Conservation (phyloP, 2,888 invertebrate species). For the Willowsia nigromaculata region DNA sequence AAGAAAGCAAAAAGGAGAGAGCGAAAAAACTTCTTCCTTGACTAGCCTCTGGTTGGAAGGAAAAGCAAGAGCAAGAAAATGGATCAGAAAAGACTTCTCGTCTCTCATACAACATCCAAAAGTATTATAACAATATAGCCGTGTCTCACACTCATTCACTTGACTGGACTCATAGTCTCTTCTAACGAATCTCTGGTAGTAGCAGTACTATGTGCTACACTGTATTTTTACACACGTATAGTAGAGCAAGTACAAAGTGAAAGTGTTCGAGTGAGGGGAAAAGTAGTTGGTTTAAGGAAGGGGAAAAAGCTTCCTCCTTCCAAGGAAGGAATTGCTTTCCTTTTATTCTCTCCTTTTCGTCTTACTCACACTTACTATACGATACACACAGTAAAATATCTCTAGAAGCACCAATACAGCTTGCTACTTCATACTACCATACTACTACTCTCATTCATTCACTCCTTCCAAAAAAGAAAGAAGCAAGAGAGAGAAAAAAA, state of each 20-base stretch:
- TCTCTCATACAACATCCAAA: constrained; percentile 27
- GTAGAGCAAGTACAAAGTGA: constrained; percentile 61
- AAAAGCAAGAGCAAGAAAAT: constrained; percentile 60
- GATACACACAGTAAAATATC: background rate
- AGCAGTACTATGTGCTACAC: background rate
- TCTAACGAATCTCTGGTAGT: background rate
- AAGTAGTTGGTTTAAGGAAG: constrained; percentile 71
- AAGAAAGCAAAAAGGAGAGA: constrained; percentile 45
- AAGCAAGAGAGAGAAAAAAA: background rate
- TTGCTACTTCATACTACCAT: background rate
- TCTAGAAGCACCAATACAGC: background rate
- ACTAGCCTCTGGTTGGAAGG: background rate
- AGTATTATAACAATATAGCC: constrained; percentile 17
- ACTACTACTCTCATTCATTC: constrained; percentile 62
- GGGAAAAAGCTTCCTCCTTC: constrained; percentile 69
- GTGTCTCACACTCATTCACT: constrained; percentile 31
- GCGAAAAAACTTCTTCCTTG: constrained; percentile 30
- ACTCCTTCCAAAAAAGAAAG: constrained; percentile 27
- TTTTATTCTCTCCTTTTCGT: constrained; percentile 60
- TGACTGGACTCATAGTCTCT: constrained; percentile 1
- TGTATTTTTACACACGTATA: background rate
- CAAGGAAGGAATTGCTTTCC: constrained; percentile 70
- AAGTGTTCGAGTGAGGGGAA: constrained; percentile 73
- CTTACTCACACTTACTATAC: constrained; percentile 45
- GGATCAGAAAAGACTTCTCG: constrained; percentile 30